Conservation (phyloP, 1,140 invertebrate genomes). For the Bathynomus jamesi region DNA sequence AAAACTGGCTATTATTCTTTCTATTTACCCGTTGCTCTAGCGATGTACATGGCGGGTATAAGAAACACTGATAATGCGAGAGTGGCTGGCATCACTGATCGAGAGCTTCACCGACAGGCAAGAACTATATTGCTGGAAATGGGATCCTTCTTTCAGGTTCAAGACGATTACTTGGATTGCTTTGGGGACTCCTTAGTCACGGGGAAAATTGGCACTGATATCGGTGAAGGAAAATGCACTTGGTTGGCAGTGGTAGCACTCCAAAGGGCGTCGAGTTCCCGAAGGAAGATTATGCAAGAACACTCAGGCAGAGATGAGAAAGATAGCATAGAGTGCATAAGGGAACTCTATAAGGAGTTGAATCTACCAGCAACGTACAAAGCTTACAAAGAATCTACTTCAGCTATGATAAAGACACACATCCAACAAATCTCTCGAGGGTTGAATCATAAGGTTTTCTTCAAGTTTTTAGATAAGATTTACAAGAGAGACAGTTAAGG, state of each 20-base stretch:
- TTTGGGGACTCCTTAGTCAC: conserved; percentile 76
- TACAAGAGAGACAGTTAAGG: too few relatives aligned
- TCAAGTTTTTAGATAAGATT: conserved; percentile 71
- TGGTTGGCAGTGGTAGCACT: conserved; percentile 88
- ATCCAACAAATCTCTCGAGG: conserved; percentile 76
- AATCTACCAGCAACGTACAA: conserved; percentile 31
- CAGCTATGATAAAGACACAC: conserved; percentile 45
- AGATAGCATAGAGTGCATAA: conserved; percentile 21
- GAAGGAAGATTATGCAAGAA: conserved; percentile 44
- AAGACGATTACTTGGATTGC: conserved; percentile 88
- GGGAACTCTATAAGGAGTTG: conserved; percentile 28
- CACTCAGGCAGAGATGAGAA: conserved; percentile 23
- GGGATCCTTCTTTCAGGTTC: conserved; percentile 92
- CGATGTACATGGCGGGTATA: conserved; percentile 73
- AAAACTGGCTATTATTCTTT: conserved; percentile 95
- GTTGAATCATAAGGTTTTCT: conserved; percentile 71
- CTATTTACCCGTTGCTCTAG: conserved; percentile 77
- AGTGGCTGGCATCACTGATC: conserved; percentile 65
- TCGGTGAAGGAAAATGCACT: conserved; percentile 90
- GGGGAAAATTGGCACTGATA: conserved; percentile 86
- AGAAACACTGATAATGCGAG: too few relatives aligned
- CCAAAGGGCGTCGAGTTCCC: conserved; percentile 62
- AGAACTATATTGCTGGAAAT: conserved; percentile 85
- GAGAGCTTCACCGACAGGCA: conserved; percentile 70
- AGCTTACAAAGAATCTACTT: conserved; percentile 31